A percentile compares a stretch with the other conserved stretches of the same genome.
phyloP scores from a whole-genome alignment of 2,113 vertebrate species.

The Sinocyclocheilus grahami region DNA sequence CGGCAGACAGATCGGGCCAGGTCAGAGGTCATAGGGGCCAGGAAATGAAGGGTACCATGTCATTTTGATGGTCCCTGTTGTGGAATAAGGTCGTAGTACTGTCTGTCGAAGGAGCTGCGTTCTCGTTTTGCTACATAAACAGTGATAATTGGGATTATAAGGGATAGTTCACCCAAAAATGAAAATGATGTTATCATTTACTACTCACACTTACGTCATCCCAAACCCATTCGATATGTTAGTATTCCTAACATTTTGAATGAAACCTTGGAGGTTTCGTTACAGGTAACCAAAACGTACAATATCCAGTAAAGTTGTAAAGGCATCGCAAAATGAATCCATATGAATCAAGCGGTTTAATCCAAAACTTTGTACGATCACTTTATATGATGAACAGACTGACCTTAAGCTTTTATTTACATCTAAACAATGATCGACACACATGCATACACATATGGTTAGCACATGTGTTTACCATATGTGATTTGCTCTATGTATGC shows the following conservation, averaged over 20 bases:
- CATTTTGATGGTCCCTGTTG: slow-evolving; percentile 33
- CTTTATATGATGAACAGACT: no score
- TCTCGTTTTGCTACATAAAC: background rate
- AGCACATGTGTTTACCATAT: background rate
- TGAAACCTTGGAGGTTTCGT: no score
- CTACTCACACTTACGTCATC: background rate
- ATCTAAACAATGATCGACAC: no score
- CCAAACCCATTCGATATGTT: no score
- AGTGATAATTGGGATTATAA: background rate
- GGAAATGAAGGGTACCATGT: slow-evolving; percentile 22
- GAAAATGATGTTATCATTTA: background rate
- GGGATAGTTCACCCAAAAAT: background rate
- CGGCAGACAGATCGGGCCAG: slow-evolving; percentile 76
- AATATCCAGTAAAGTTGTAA: no score
- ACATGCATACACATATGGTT: background rate
- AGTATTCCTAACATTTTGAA: no score
- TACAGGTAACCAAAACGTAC: no score
- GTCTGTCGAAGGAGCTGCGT: background rate
- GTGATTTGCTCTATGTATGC: background rate
- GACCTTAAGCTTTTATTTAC: no score
- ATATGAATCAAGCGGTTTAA: no score
- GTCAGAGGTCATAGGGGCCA: slow-evolving; percentile 59
- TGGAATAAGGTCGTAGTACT: background rate
- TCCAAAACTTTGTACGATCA: no score
- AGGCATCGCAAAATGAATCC: no score